Evolutionary conservation across 2,797 vertebrate species (phyloP).

Genomic region (Gambelia wislizenii): DNA sequence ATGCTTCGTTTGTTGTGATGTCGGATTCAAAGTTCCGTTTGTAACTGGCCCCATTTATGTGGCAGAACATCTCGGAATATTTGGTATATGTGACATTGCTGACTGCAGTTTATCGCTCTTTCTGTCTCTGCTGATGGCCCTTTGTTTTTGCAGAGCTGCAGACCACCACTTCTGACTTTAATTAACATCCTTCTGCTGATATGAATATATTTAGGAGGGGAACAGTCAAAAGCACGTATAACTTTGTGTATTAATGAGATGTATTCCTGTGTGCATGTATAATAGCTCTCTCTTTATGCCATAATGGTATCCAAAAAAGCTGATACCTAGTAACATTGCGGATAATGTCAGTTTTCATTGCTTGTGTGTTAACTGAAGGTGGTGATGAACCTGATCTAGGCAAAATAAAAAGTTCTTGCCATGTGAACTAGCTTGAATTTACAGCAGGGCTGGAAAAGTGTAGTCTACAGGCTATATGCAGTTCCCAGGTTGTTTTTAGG

Average conservation of each 20-base stretch:
- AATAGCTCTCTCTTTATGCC: no score
- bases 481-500: no score
- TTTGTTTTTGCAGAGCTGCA: neutral
- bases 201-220: neutral
- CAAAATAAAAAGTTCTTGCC: neutral
- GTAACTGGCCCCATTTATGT: neutral
- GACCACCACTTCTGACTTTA: neutral
- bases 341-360: neutral
- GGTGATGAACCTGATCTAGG: neutral
- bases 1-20: neutral
- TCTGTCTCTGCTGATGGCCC: neutral
- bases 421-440: neutral
- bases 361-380: no score
- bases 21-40: neutral
- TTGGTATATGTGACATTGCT: neutral
- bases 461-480: no score
- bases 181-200: neutral
- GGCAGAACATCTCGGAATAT: neutral
- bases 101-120: no score
- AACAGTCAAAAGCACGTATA: neutral
- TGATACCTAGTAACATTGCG: no score
- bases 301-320: no score
- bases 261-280: neutral
- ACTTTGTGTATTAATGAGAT: neutral
- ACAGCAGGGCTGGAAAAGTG: no score